Evolutionary conservation across 2,888 invertebrate genomes (phyloP).

Genomic region (Corythucha ciliata): DNA sequence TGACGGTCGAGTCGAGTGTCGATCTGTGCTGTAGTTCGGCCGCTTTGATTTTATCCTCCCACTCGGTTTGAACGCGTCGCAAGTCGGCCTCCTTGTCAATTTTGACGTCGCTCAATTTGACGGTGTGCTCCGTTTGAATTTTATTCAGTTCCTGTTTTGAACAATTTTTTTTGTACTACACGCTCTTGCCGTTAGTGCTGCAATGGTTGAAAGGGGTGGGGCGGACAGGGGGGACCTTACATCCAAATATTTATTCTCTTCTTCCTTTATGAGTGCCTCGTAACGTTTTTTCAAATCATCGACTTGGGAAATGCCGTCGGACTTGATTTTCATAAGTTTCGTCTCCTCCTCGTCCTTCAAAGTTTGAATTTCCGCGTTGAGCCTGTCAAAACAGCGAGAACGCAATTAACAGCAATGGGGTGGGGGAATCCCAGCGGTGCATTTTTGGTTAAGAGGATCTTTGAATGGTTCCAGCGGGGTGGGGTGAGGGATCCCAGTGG

Average conservation of each 20-base stretch:
- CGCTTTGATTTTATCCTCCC: conserved; percentile 29
- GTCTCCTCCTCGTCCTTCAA: conserved; percentile 42
- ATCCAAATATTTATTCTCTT: conserved; percentile 37
- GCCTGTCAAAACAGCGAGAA: no score
- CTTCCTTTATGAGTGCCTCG: conserved; percentile 44
- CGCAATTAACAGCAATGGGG: no score
- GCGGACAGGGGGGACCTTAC: conserved; percentile 18
- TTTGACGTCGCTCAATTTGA: conserved; percentile 18
- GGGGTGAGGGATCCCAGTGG: no score
- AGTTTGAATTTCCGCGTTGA: conserved; percentile 30
- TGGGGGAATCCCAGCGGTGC: no score
- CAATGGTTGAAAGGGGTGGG: neutral
- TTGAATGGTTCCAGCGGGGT: no score
- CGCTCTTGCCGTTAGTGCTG: neutral
- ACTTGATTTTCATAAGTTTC: conserved; percentile 44
- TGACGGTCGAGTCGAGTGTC: conserved; percentile 40
- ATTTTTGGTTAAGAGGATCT: no score
- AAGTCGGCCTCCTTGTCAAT: conserved; percentile 29
- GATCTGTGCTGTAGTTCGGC: conserved; percentile 23
- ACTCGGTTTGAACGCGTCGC: conserved; percentile 25
- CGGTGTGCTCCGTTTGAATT: conserved; percentile 21
- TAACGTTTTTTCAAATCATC: conserved; percentile 44
- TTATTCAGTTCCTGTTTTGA: conserved; percentile 23
- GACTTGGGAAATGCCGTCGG: conserved; percentile 43
- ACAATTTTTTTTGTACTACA: neutral